Percentiles rank a stretch among this genome's conserved stretches.
phyloP scores from a whole-genome alignment of 2,888 invertebrate genomes.

The Caenorhabditis wallacei region DNA sequence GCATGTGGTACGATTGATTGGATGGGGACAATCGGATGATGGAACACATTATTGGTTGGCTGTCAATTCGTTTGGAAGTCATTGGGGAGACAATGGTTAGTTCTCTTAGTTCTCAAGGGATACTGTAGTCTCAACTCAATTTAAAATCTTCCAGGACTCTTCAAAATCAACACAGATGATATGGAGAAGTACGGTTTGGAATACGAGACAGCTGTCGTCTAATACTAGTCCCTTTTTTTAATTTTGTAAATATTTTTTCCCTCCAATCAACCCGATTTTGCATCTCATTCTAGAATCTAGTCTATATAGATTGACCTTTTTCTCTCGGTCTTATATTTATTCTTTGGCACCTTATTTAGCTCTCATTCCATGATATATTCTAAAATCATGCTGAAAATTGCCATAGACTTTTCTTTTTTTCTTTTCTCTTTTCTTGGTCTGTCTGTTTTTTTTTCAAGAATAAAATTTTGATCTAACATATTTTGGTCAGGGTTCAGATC shows the following conservation, averaged over 20 bases:
- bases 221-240: neutral
- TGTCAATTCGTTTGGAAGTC: slow-evolving; percentile 80
- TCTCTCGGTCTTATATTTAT: neutral
- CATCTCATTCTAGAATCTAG: slow-evolving; percentile 23
- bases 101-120: no score
- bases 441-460: neutral
- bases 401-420: slow-evolving; percentile 49
- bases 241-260: slow-evolving; percentile 19
- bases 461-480: no score
- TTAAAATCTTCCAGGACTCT: slow-evolving; percentile 72
- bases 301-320: neutral
- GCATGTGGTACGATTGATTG: slow-evolving; percentile 82
- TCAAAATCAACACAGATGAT: slow-evolving; percentile 80
- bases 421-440: neutral
- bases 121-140: neutral
- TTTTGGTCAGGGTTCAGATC: no score
- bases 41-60: slow-evolving; percentile 80
- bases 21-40: slow-evolving; percentile 80
- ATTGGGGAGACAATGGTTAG: slow-evolving; percentile 82
- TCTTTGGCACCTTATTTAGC: neutral
- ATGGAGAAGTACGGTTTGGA: slow-evolving; percentile 82
- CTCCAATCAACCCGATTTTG: neutral
- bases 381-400: slow-evolving; percentile 52
- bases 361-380: slow-evolving; percentile 47
- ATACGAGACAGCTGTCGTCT: slow-evolving; percentile 80